Evolutionary conservation across 2,797 vertebrate genomes (phyloP).

Genomic region (Limnodromus scolopaceus): DNA sequence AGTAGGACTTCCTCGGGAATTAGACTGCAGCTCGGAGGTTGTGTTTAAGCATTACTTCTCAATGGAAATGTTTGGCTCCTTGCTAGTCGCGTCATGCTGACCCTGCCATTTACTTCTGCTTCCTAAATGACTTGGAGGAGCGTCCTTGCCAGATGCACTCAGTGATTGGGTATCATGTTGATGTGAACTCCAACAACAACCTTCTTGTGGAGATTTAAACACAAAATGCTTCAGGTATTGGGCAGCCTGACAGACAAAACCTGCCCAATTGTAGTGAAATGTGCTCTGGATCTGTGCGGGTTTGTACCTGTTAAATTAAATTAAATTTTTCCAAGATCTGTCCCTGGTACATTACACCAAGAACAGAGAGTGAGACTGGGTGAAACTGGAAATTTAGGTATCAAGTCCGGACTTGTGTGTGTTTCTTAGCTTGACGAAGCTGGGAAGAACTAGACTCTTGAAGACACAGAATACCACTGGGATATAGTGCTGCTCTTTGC

Average conservation of each 20-base stretch:
- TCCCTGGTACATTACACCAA: not conserved
- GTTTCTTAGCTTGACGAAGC: not conserved
- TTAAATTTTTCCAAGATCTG: not conserved
- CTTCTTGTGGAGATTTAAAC: not conserved
- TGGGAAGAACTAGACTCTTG: not conserved
- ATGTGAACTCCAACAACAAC: not conserved
- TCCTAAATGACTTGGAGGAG: not conserved
- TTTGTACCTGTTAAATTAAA: not conserved
- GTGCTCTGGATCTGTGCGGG: rapidly evolving
- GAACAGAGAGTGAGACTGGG: not conserved
- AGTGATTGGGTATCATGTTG: not conserved
- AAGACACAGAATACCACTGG: not conserved
- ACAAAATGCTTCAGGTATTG: not conserved
- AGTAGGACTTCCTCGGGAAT: constrained; percentile 18
- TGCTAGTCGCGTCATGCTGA: not conserved
- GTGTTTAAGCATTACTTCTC: not conserved
- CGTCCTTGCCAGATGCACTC: not conserved
- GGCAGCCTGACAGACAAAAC: not conserved
- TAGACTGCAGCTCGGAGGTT: not conserved
- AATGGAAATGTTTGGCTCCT: not conserved
- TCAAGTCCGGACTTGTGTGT: not conserved
- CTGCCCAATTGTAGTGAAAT: not conserved
- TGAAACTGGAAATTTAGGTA: not conserved
- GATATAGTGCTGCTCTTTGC: not conserved
- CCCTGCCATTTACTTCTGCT: not conserved